Evolutionary conservation across 2,113 vertebrate genomes (phyloP), one percentile per base, ranked within the genome.

Genomic region (Myanophis thanlyinensis): DNA sequence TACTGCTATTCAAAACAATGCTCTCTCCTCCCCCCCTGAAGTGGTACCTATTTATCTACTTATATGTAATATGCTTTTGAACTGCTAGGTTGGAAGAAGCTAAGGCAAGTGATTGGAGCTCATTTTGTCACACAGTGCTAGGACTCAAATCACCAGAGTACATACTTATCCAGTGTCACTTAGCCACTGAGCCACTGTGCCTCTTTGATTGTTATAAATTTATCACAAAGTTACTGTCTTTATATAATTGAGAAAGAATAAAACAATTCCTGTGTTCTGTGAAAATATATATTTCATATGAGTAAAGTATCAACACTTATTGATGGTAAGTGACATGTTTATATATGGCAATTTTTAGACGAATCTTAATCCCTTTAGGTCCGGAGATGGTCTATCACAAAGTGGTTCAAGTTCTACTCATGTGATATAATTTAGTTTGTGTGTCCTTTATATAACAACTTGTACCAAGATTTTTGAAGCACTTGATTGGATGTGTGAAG

Each of bases 121-220:
- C 27, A 30, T 4, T 62, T 62, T 62, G 27, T 30, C 56, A 30
- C 27, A 11, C 56, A 30, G 9, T 59, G 56, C 4, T 59, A 59
- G 49, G 56, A 30, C 56, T 54, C 53, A 54, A 54, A 54, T 54
- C 22, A 5, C 53, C 0, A 2, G 25, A 59, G 25, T 59, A 59
- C 56, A 59, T 30, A 59, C 25, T 59, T 59, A 1, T 9, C 56
- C 56, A 12, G 10, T 30, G 56, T 25, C 56, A 30, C 30, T 62
- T 11, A 62, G 10, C 6, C 22, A 56, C 2, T n/a, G n/a, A n/a
- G n/a, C n/a, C n/a, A n/a, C n/a, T n/a, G 7, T 0, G 2, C 10
- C 27, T 62, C 56, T 62, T 35, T 35, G 62, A 73, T 73, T 73
- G 62, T 18, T 35, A 18, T 35, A 35, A 15, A 73, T 73, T 73